Percentiles rank a stretch among this genome's conserved stretches.
Conservation (phyloP, 2,113 vertebrate species). For the Xenopus laevis region DNA sequence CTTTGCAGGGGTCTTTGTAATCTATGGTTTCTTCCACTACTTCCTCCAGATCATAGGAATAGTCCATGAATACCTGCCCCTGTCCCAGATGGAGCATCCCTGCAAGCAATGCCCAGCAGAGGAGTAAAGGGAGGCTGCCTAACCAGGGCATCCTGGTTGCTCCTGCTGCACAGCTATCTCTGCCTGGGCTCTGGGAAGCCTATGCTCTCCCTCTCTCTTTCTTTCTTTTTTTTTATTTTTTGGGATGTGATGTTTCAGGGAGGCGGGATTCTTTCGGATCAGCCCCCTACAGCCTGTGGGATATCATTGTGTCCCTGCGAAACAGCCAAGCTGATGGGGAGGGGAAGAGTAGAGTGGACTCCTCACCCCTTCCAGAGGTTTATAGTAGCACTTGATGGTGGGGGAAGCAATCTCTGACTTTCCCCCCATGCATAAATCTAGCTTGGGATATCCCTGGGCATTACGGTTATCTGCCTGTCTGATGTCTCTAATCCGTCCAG, state of each 20-base stretch:
- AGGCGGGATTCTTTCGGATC: constrained; percentile 33
- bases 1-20: constrained; percentile 73
- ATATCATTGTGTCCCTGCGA: constrained; percentile 40
- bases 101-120: constrained; percentile 46
- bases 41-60: constrained; percentile 61
- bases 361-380: constrained; percentile 2
- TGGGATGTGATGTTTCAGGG: constrained; percentile 32
- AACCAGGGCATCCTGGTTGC: constrained; percentile 37
- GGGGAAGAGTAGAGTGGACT: constrained; percentile 5
- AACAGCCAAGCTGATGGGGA: constrained; percentile 25
- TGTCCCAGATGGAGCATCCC: constrained; percentile 48
- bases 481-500: too few relatives aligned
- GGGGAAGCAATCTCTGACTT: neutral
- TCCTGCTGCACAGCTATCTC: constrained; percentile 3
- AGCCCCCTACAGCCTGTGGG: constrained; percentile 39
- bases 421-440: neutral
- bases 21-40: constrained; percentile 57
- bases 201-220: constrained; percentile 17
- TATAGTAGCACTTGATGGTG: neutral
- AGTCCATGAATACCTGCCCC: constrained; percentile 61
- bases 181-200: neutral
- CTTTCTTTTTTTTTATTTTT: constrained; percentile 45
- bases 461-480: neutral
- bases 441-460: neutral
- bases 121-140: constrained; percentile 44